Conservation (phyloP, 2,797 vertebrate species). For the Mormyrus hasselquistii region DNA sequence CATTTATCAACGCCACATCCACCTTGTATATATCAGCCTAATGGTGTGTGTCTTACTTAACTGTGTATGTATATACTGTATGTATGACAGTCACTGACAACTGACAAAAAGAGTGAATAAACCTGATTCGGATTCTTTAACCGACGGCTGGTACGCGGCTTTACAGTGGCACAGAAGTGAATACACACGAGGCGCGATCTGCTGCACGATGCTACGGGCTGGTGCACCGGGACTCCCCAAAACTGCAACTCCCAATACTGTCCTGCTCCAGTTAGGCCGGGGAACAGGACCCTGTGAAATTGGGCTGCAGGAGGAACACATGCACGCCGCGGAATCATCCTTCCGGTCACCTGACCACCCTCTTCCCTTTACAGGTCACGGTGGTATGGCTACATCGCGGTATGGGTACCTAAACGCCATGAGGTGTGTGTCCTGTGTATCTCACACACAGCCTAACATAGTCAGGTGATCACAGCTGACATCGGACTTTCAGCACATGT, state of each 20-base stretch:
- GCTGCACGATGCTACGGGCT: background rate
- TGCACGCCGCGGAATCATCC: background rate
- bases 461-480: background rate
- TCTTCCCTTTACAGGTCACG: background rate
- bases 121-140: background rate
- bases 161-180: background rate
- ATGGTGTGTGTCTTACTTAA: background rate
- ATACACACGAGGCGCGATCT: background rate
- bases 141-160: background rate
- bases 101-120: background rate
- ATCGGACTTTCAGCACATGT: background rate
- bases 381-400: background rate
- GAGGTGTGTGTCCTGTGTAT: background rate
- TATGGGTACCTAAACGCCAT: background rate
- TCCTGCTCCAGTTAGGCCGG: background rate
- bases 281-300: background rate
- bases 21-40: background rate
- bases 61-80: background rate
- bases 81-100: background rate
- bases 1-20: background rate
- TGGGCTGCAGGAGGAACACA: background rate
- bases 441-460: background rate
- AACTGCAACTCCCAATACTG: background rate
- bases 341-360: background rate
- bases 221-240: background rate